These are phyloP conservation scores for Ptychadena robeensis DNA, from an alignment of 2,797 vertebrate genomes.

Conservation along the genomic window DNA sequence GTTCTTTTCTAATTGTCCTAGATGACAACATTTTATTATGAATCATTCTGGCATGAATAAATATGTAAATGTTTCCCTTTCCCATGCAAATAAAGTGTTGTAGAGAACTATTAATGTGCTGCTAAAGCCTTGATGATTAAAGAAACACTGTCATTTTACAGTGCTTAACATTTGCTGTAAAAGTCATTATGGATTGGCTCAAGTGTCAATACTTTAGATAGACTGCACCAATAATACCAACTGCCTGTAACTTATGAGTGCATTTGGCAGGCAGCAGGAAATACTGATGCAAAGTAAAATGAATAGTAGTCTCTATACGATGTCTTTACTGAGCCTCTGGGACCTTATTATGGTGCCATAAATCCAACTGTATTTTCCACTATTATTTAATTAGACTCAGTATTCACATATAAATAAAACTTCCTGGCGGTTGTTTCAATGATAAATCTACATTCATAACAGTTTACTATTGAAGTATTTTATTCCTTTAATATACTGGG, in stretches of 20 bases:
- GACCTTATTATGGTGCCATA: conserved; percentile 72
- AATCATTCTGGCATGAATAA: conserved; percentile 37
- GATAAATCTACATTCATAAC: conserved; percentile 47
- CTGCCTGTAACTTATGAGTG: conserved; percentile 72
- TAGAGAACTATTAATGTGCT: conserved; percentile 11
- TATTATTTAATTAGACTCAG: conserved; percentile 76
- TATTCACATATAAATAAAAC: conserved; percentile 68
- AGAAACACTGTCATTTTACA: conserved; percentile 66
- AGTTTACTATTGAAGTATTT: conserved; percentile 36
- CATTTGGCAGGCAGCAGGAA: conserved; percentile 72
- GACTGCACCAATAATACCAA: conserved; percentile 73
- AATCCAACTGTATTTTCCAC: conserved; percentile 72
- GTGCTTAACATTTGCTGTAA: conserved; percentile 68
- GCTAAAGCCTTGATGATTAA: conserved; percentile 57
- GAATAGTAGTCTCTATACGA: conserved; percentile 69
- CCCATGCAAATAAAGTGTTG: conserved; percentile 32
- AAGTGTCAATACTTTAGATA: conserved; percentile 65
- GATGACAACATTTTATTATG: conserved; percentile 40
- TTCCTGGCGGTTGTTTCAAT: conserved; percentile 48
- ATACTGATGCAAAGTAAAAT: conserved; percentile 75
- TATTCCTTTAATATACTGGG: conserved; percentile 49
- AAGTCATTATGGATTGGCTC: conserved; percentile 70
- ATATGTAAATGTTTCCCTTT: conserved; percentile 48
- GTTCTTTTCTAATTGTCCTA: conserved; percentile 40
- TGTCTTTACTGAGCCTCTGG: conserved; percentile 72